Evolutionary conservation across 2,888 invertebrate species (phyloP).

Genomic region (Oligia fasciuncula): DNA sequence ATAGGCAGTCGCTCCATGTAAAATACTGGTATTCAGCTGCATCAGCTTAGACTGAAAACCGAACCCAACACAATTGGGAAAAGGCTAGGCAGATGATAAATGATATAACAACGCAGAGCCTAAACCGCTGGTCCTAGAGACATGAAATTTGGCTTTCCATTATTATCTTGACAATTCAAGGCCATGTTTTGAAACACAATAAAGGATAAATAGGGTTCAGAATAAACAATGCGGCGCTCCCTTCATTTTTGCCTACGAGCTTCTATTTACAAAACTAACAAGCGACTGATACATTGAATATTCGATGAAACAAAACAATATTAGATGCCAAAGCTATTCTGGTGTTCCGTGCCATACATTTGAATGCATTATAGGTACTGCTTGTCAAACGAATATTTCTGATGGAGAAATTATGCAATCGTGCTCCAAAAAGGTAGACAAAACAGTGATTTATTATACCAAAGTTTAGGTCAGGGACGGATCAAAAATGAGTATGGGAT

Average conservation of each 20-base stretch:
- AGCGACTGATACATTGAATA: slow-evolving; percentile 9
- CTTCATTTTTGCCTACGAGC: background rate
- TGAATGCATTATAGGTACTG: slow-evolving; percentile 53
- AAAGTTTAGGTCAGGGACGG: slow-evolving; percentile 45
- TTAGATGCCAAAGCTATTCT: slow-evolving; percentile 36
- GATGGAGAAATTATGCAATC: slow-evolving; percentile 61
- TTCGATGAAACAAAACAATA: slow-evolving; percentile 14
- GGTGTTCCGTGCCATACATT: slow-evolving; percentile 54
- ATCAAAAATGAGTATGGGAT: slow-evolving; percentile 30
- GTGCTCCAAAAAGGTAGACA: slow-evolving; percentile 41
- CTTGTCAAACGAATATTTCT: slow-evolving; percentile 50
- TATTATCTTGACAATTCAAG: background rate
- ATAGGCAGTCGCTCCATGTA: too few species aligned
- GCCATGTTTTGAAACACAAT: background rate
- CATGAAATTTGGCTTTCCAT: too few species aligned
- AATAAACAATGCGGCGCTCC: background rate
- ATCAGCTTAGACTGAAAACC: too few species aligned
- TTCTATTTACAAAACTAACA: background rate
- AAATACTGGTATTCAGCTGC: too few species aligned
- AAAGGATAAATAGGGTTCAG: background rate
- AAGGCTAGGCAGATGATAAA: too few species aligned
- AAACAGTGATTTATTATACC: slow-evolving; percentile 54
- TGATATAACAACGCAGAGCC: too few species aligned
- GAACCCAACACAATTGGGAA: too few species aligned
- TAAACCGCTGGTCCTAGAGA: too few species aligned